A percentile compares a stretch with the other conserved stretches of the same genome.
phyloP scores from a whole-genome alignment of 2,888 invertebrate genomes.

The Alloscopus bannaensis region DNA sequence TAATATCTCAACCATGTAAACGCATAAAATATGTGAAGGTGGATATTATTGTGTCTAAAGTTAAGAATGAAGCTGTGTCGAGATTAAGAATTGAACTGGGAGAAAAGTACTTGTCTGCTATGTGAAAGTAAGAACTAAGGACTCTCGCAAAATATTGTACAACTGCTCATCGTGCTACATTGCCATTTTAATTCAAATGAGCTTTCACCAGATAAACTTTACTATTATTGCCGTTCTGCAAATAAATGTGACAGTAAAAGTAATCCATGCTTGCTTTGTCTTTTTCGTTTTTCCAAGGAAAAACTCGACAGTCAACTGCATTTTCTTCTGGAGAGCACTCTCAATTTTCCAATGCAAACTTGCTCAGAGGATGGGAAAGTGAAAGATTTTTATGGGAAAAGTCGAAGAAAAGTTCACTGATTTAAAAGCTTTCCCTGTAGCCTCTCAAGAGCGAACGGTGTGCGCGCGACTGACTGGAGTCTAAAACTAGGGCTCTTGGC shows the following conservation, averaged over 20 bases:
- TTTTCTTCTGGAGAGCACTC: not conserved
- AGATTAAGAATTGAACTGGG: not conserved
- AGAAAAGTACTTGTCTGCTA: not conserved
- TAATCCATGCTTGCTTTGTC: not conserved
- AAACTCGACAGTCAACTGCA: not conserved
- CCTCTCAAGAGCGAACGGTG: not conserved
- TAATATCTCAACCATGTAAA: no score
- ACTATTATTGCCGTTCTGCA: not conserved
- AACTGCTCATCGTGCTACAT: not conserved
- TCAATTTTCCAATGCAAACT: not conserved
- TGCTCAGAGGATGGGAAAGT: not conserved
- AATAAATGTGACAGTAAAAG: not conserved
- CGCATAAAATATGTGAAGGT: no score
- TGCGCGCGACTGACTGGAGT: not conserved
- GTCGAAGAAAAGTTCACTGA: not conserved
- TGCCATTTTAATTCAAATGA: not conserved
- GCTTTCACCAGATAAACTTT: not conserved
- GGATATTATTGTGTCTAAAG: no score
- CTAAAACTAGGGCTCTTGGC: not conserved
- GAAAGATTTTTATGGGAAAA: not conserved
- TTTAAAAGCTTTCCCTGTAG: not conserved
- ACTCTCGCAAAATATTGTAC: not conserved
- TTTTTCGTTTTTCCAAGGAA: no score
- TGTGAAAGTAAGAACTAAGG: not conserved
- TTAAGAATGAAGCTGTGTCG: no score